Evolutionary conservation across 2,113 vertebrate species (phyloP).

Genomic region (Eudyptes chrysolophus): DNA sequence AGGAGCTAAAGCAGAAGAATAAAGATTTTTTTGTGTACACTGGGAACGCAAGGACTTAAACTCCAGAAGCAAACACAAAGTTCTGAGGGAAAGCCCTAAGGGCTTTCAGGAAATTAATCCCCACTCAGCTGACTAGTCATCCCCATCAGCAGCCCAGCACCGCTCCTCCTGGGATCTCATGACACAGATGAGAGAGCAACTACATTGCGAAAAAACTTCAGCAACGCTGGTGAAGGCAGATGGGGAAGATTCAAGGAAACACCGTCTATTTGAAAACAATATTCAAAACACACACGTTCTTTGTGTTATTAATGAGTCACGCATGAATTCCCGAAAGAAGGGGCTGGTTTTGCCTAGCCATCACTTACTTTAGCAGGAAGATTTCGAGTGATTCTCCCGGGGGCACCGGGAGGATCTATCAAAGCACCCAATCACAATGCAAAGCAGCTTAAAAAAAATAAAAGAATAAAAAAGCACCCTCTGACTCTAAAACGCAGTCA

Average conservation of each 20-base stretch:
- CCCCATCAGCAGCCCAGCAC: slow-evolving; percentile 21
- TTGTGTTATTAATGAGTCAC: neutral
- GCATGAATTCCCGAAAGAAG: neutral
- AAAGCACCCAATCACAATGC: neutral
- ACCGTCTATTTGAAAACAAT: neutral
- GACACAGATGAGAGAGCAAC: slow-evolving; percentile 46
- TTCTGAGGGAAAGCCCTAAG: slow-evolving; percentile 10
- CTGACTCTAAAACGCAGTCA: neutral
- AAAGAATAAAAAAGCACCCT: neutral
- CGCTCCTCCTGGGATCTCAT: slow-evolving; percentile 56
- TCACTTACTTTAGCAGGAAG: neutral
- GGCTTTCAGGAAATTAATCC: slow-evolving; percentile 57
- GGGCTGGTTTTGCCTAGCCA: neutral
- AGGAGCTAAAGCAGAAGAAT: neutral
- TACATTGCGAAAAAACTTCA: neutral
- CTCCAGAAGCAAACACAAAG: neutral
- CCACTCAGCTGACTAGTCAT: slow-evolving; percentile 71
- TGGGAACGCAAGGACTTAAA: neutral
- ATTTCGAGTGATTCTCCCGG: neutral
- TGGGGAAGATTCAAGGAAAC: neutral
- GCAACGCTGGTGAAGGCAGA: neutral
- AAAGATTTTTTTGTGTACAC: neutral
- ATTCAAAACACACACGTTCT: neutral
- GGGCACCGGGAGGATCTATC: neutral
- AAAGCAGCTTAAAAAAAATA: neutral